Evolutionary conservation across 1,140 invertebrate genomes (phyloP).

Genomic region (Orussus abietinus): DNA sequence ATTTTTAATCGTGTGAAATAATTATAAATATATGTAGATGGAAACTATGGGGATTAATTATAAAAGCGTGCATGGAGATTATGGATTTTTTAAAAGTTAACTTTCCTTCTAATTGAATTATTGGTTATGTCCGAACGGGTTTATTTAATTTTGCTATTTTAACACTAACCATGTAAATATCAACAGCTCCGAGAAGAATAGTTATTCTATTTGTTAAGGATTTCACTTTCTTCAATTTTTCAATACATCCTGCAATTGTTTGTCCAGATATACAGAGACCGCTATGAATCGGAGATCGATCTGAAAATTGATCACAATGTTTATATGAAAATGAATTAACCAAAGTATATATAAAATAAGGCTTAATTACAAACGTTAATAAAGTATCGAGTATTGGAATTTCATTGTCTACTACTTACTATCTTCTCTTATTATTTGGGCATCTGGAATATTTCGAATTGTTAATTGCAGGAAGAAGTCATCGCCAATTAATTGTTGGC

Average conservation of each 20-base stretch:
- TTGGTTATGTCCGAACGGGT: no score
- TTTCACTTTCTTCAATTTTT: slow-evolving; percentile 13
- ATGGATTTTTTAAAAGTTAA: no score
- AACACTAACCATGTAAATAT: slow-evolving; percentile 23
- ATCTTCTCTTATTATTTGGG: neutral
- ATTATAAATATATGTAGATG: no score
- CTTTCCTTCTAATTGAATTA: no score
- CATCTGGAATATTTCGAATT: slow-evolving; percentile 18
- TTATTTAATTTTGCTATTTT: neutral
- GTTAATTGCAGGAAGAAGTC: slow-evolving; percentile 29
- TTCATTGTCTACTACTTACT: neutral
- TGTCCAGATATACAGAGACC: slow-evolving; percentile 28
- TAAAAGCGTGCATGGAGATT: no score
- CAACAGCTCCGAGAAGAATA: slow-evolving; percentile 26
- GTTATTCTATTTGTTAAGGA: slow-evolving; percentile 22
- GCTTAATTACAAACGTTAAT: no score
- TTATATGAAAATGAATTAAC: neutral
- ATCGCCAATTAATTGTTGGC: slow-evolving; percentile 23
- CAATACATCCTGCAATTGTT: slow-evolving; percentile 20
- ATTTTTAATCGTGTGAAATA: no score
- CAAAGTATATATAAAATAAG: no score
- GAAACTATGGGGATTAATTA: no score
- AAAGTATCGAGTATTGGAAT: no score
- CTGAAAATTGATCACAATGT: neutral
- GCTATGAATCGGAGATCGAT: slow-evolving; percentile 10